phyloP scores from a whole-genome alignment of 2,888 invertebrate genomes.

The Harpagoxenus sublaevis region DNA sequence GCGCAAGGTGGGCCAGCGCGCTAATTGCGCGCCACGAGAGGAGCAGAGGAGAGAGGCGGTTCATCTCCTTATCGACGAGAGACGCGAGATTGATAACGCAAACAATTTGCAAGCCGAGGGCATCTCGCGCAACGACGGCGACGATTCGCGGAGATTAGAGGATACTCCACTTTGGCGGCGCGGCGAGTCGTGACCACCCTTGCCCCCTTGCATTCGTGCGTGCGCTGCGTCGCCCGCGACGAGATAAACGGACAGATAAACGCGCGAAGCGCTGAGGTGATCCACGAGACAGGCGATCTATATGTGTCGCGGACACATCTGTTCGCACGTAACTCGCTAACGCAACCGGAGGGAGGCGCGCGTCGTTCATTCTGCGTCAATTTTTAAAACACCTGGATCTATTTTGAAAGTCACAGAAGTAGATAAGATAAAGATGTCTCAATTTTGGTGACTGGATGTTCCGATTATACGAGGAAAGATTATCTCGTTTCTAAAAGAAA shows the following conservation, averaged over 20 bases:
- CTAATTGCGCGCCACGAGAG: background rate
- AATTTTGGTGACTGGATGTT: background rate
- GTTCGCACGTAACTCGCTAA: background rate
- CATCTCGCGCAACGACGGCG: background rate
- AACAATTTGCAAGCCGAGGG: background rate
- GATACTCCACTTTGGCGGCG: background rate
- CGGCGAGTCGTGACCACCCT: slow-evolving; percentile 4
- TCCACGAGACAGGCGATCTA: background rate
- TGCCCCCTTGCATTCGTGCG: background rate
- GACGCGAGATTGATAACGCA: background rate
- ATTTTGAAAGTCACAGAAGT: background rate
- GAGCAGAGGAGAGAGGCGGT: background rate
- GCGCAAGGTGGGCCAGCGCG: background rate
- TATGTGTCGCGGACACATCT: background rate
- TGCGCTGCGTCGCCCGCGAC: too few species aligned
- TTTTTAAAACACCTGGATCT: background rate
- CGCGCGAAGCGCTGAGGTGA: background rate
- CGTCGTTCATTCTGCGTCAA: background rate
- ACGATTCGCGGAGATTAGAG: background rate
- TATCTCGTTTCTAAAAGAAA: background rate
- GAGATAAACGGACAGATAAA: background rate
- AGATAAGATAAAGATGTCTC: slow-evolving; percentile 3
- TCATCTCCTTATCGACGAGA: slow-evolving; percentile 6
- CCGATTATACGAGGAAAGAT: background rate
- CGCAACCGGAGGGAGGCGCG: background rate